A percentile compares a stretch with the other conserved stretches of the same genome.
These are phyloP conservation scores for Chromoteleia sp. DNA, from an alignment of 2,888 invertebrate species.

Conservation along the genomic window DNA sequence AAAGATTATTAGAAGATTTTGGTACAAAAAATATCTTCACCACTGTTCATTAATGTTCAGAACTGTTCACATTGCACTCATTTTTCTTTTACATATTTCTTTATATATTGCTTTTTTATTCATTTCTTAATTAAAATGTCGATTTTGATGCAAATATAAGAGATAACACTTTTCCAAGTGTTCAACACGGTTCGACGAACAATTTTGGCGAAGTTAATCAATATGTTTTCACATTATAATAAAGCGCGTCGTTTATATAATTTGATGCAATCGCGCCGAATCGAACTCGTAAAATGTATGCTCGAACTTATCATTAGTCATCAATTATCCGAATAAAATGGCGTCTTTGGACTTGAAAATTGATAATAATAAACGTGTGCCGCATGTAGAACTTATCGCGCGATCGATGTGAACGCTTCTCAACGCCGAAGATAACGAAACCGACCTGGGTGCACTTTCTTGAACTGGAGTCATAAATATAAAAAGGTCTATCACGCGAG, in stretches of 20 bases:
- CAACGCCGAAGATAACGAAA: constrained; percentile 21
- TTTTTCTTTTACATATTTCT: too few relatives aligned
- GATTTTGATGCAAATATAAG: too few relatives aligned
- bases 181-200: too few relatives aligned
- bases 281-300: not conserved
- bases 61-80: too few relatives aligned
- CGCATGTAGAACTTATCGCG: constrained; percentile 3
- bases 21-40: too few relatives aligned
- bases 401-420: constrained; percentile 27
- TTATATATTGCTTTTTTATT: too few relatives aligned
- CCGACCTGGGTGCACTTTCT: constrained; percentile 21
- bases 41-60: too few relatives aligned
- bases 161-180: too few relatives aligned
- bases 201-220: not conserved
- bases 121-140: too few relatives aligned
- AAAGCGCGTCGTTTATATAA: not conserved
- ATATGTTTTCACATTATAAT: not conserved
- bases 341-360: not conserved
- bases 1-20: too few relatives aligned
- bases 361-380: constrained; percentile 26
- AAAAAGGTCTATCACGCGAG: constrained; percentile 10
- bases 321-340: constrained; percentile 12
- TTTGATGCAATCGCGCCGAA: not conserved
- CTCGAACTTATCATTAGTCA: constrained; percentile 9
- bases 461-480: constrained; percentile 25